Conservation (phyloP, 2,797 vertebrate genomes). For the Poecilia wingei region DNA sequence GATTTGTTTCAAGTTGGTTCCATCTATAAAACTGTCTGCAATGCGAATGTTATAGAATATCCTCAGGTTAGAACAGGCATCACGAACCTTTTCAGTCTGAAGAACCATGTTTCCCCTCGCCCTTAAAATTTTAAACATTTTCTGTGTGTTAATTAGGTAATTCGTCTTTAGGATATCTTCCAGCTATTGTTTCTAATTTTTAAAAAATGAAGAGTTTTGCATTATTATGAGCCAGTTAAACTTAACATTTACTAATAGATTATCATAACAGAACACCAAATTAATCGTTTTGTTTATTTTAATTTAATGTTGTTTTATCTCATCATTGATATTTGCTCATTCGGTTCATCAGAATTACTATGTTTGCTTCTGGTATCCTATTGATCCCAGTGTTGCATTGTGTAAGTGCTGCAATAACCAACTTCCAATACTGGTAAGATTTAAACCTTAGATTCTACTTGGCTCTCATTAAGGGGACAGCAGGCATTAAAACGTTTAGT, state of each 20-base stretch:
- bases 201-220: background rate
- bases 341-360: background rate
- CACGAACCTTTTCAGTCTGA: background rate
- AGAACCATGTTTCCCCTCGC: background rate
- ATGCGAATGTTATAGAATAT: background rate
- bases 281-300: background rate
- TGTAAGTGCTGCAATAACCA: background rate
- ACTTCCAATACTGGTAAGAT: conserved; percentile 8
- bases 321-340: background rate
- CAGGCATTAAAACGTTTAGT: conserved; percentile 9
- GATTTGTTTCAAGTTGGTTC: background rate
- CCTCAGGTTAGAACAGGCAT: background rate
- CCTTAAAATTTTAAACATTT: background rate
- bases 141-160: background rate
- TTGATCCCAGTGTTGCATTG: background rate
- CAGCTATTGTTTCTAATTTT: too few relatives aligned
- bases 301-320: background rate
- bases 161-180: background rate
- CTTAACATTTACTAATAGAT: background rate
- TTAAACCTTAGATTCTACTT: conserved; percentile 3
- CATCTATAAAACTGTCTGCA: background rate
- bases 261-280: background rate
- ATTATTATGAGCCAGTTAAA: background rate
- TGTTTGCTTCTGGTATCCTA: background rate
- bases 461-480: background rate